Base-by-base conservation (phyloP, 1,140 invertebrate species). In the Nebria ingens region DNA sequence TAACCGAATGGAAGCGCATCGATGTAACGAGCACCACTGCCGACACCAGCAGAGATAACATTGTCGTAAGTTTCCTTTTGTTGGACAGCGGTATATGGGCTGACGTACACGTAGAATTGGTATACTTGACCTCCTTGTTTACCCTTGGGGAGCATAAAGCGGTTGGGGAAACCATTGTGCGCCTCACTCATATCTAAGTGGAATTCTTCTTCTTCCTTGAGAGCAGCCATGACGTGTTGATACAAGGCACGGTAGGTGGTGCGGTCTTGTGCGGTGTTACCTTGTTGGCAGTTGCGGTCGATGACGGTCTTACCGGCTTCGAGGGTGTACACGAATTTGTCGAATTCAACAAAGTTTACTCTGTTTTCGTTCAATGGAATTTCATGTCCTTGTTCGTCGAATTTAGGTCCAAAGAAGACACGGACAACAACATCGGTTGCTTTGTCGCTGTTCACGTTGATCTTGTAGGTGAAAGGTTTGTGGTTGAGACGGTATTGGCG, bases 331-430 rank as follows among this genome's bases (percentile, higher is more conserved):
- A 76, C 62, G 66, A 85, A 87, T 64, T 77, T 79, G 60, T 88
- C 85, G 3, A 86, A 65, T 65, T 82, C 75, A 51, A 83, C 76
- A 61, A 83, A 84, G 61, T 79, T 76, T 58, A 73, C 65, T 59
- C 71, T 72, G 59, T 70, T 72, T 1, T 80, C 67, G 23, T 62
- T 57, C 13, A 74, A 62, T 21, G 71, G 56, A 1, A 73, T 54
- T 1, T 52, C 55, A 19, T 76, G 72, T 13, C 76, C 76, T 56
- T 79, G 69, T 54, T 73, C 71, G 56, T 85, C 78, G 61, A 80
- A 80, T 65, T 83, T 85, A 1, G 85, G 85, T 38, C 82, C 85
- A 25, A 87, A 62, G 75, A 84, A 87, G 17, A 86, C 67, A 42
- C 80, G 79, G 21, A 87, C 69, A 29, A 76, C 67, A 1, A 73